Conservation (phyloP, 1,140 invertebrate genomes). For the Trichonephila clavata region DNA sequence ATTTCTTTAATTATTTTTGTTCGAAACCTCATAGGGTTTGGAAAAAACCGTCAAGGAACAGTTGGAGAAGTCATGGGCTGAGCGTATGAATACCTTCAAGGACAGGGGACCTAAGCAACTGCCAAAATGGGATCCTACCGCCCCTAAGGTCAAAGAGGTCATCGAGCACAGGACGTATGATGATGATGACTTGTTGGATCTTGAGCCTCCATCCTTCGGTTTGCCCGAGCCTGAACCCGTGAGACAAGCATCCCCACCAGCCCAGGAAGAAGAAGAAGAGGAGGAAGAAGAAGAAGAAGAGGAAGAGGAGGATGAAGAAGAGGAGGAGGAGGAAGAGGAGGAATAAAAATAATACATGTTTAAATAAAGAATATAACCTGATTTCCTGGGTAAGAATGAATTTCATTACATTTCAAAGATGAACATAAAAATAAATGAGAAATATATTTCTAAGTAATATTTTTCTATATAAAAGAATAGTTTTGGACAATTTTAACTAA, state of each 20-base stretch:
- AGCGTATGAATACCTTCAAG: slow-evolving; percentile 91
- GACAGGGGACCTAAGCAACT: slow-evolving; percentile 81
- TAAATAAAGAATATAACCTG: slow-evolving; percentile 34
- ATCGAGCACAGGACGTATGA: slow-evolving; percentile 78
- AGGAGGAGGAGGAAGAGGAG: slow-evolving; percentile 75
- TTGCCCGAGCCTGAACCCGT: slow-evolving; percentile 82
- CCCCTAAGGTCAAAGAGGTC: slow-evolving; percentile 78
- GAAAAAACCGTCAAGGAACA: slow-evolving; percentile 85
- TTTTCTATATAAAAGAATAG: too few species aligned
- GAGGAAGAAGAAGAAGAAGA: slow-evolving; percentile 78
- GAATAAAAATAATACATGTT: neutral
- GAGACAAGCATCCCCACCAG: slow-evolving; percentile 39
- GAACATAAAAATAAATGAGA: too few species aligned
- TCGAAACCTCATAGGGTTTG: slow-evolving; percentile 35
- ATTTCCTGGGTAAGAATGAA: slow-evolving; percentile 41
- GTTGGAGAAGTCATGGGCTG: slow-evolving; percentile 91
- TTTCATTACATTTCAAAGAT: too few species aligned
- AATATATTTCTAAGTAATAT: too few species aligned
- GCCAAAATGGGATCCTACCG: slow-evolving; percentile 77
- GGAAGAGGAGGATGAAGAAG: slow-evolving; percentile 76
- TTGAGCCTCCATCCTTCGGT: slow-evolving; percentile 77
- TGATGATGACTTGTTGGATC: slow-evolving; percentile 79
- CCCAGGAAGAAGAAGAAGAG: slow-evolving; percentile 76
- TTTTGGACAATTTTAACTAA: too few species aligned
- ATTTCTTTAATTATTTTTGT: neutral